Evolutionary conservation across 2,797 vertebrate species (phyloP), one percentile per base, ranked within the genome.

Genomic region (Schizopygopsis malacanthus): DNA sequence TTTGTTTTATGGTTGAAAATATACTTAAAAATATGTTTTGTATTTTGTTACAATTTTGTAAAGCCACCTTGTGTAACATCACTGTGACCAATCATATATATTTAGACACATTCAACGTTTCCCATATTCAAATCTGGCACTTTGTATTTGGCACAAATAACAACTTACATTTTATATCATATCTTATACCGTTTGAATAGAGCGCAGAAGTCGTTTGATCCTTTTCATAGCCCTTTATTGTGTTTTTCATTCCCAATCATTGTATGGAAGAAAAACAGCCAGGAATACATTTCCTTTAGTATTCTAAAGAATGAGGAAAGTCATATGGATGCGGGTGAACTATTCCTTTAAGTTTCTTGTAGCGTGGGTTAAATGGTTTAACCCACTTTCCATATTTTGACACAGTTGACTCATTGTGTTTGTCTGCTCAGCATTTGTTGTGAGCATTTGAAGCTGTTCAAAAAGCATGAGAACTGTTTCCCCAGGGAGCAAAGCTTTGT

Each of bases 391-490:
- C 85, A 82, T 81, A 82, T 67, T 86, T 78, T 83, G 56, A 79
- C 76, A 65, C n/a, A 61, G 54, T 65, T 52, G 65, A 37, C 22
- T 63, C 54, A 75, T 33, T 65, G 79, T 76, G 59, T 20, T 12
- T 82, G 72, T 83, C 85, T 85, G 70, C 79, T 33, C 39, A 25
- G 79, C 56, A 88, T 89, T 91, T 91, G 79, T 91, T 63, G 79
- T 54, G 79, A 89, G 83, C 87, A 84, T 88, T 86, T 82, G 2
- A 87, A 76, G 67, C 84, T 69, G 54, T 85, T 85, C 81, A 79
- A 87, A 88, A 85, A 82, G 70, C 76, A 88, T 81, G 67, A 85
- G 73, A 89, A 63, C 56, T 18, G 54, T 86, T 86, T 80, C 80
- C 76, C 47, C 37, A 12, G 84, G 84, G 84, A 83, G 25, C 37